A percentile compares a stretch with the other conserved stretches of the same genome.
These are phyloP conservation scores for Melanotaenia boesemani DNA, from an alignment of 2,797 vertebrate genomes.

Conservation along the genomic window DNA sequence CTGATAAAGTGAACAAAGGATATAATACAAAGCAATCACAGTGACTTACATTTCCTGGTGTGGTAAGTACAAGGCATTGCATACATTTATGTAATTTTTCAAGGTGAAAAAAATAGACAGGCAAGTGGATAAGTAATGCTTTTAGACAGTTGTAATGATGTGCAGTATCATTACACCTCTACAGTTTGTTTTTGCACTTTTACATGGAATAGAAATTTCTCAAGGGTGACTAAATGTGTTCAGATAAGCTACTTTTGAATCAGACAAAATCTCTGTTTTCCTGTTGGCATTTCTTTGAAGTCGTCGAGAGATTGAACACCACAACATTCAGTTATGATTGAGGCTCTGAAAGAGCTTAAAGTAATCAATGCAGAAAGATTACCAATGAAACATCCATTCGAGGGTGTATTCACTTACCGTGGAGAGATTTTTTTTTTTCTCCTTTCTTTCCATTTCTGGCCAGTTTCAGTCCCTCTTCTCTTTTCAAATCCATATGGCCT, in stretches of 20 bases:
- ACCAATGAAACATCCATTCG: neutral
- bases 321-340: neutral
- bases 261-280: constrained; percentile 11
- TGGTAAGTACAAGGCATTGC: neutral
- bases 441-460: neutral
- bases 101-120: neutral
- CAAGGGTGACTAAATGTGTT: neutral
- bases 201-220: neutral
- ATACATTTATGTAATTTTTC: neutral
- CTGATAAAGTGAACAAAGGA: too few species aligned
- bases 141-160: neutral
- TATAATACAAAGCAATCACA: too few species aligned
- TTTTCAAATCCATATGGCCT: neutral
- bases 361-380: neutral
- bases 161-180: neutral
- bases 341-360: neutral
- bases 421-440: neutral
- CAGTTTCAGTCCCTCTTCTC: neutral
- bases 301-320: neutral
- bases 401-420: neutral
- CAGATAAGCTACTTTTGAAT: constrained; percentile 3
- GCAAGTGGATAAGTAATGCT: constrained; percentile 1
- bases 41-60: too few species aligned
- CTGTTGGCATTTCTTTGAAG: constrained; percentile 19
- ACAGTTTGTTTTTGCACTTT: constrained; percentile 3